A percentile compares a stretch with the other conserved stretches of the same genome.
Conservation (phyloP, 2,888 invertebrate species). For the Diplolepis rosae region DNA sequence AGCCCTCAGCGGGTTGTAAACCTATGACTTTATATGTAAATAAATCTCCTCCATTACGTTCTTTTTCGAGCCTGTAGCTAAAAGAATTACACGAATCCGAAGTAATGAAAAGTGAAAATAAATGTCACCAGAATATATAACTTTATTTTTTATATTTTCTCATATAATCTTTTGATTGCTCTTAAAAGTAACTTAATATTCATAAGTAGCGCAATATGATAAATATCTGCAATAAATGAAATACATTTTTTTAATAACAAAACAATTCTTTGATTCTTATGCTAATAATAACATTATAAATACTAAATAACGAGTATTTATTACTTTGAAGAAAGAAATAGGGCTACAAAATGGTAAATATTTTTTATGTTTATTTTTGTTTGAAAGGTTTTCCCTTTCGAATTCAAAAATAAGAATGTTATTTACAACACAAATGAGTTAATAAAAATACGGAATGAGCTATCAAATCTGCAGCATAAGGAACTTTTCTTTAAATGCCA, state of each 20-base stretch:
- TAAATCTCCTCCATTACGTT: neutral
- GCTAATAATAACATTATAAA: neutral
- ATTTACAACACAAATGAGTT: neutral
- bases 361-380: constrained; percentile 1
- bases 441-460: constrained; percentile 18
- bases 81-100: neutral
- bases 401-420: constrained; percentile 8
- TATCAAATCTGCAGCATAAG: constrained; percentile 7
- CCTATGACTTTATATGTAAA: too few relatives aligned
- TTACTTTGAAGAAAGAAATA: neutral
- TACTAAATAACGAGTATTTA: neutral
- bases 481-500: neutral
- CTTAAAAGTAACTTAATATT: too few relatives aligned
- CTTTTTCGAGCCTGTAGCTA: neutral
- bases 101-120: neutral
- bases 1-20: too few relatives aligned
- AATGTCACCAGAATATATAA: neutral
- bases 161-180: neutral
- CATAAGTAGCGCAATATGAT: too few relatives aligned
- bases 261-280: neutral
- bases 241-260: neutral
- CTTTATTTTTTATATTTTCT: constrained; percentile 7
- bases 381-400: constrained; percentile 7
- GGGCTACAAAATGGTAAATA: constrained; percentile 11
- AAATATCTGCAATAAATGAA: neutral